Conservation (phyloP, 2,888 invertebrate genomes). For the Erebia ligea region DNA sequence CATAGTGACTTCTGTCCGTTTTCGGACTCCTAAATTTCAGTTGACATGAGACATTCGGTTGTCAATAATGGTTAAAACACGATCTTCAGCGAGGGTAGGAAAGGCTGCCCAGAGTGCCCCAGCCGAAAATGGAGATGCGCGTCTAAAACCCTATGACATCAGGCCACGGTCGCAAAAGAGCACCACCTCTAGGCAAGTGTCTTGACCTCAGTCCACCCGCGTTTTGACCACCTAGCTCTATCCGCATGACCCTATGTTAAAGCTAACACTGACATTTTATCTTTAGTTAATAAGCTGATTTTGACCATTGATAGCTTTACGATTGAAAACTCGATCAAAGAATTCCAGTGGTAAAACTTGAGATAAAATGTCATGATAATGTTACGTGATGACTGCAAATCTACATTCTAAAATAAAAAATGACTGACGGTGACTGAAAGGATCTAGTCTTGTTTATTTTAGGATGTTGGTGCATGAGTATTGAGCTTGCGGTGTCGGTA, state of each 20-base stretch:
- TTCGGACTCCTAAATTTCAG: slow-evolving; percentile 80
- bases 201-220: slow-evolving; percentile 58
- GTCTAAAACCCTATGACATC: slow-evolving; percentile 72
- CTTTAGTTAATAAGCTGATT: not conserved
- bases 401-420: not conserved
- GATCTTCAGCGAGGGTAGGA: slow-evolving; percentile 81
- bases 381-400: not conserved
- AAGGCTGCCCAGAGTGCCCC: slow-evolving; percentile 68
- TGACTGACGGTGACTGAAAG: not conserved
- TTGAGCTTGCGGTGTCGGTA: slow-evolving; percentile 36
- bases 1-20: slow-evolving; percentile 70
- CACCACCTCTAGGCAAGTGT: slow-evolving; percentile 76
- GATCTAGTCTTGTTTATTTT: not conserved
- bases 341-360: not conserved
- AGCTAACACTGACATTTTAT: slow-evolving; percentile 31
- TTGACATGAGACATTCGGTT: slow-evolving; percentile 80
- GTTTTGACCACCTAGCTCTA: slow-evolving; percentile 89
- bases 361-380: slow-evolving; percentile 20
- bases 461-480: slow-evolving; percentile 27
- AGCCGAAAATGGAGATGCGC: slow-evolving; percentile 73
- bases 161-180: slow-evolving; percentile 72
- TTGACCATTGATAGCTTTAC: not conserved
- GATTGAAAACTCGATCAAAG: not conserved
- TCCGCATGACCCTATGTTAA: slow-evolving; percentile 51
- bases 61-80: slow-evolving; percentile 84